Percentiles rank a stretch among this genome's conserved stretches.
Evolutionary conservation across 2,888 invertebrate species (phyloP).

Genomic region (Merodon equestris): DNA sequence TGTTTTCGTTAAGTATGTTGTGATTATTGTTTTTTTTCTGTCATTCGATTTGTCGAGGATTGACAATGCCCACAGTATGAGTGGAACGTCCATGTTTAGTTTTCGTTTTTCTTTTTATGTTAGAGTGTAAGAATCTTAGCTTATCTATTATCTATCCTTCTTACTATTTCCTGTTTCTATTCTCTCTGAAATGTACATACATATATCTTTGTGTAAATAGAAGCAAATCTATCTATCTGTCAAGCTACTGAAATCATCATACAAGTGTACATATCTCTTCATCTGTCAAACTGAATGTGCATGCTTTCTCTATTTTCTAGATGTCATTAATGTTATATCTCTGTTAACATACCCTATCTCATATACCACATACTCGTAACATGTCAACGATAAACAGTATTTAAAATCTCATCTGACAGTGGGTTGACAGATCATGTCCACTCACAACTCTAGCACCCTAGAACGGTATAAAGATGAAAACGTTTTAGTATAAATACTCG

Average conservation of each 20-base stretch:
- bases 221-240: conserved; percentile 43
- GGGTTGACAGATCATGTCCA: conserved; percentile 5
- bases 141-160: conserved; percentile 7
- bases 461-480: too few species aligned
- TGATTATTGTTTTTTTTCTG: conserved; percentile 8
- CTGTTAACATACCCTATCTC: neutral
- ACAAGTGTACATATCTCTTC: conserved; percentile 26
- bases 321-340: conserved; percentile 20
- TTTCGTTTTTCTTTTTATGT: conserved; percentile 38
- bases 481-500: too few species aligned
- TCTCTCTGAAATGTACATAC: conserved; percentile 8
- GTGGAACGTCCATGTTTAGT: conserved; percentile 55
- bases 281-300: conserved; percentile 65
- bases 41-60: conserved; percentile 37
- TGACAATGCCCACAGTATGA: conserved; percentile 56
- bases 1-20: too few species aligned
- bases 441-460: conserved; percentile 18
- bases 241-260: conserved; percentile 38
- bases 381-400: too few species aligned
- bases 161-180: conserved; percentile 8
- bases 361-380: too few species aligned
- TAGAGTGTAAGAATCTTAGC: conserved; percentile 26
- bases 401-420: too few species aligned
- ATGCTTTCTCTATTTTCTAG: conserved; percentile 42
- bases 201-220: conserved; percentile 53